phyloP scores from a whole-genome alignment of 2,797 vertebrate genomes.

The Melanogrammus aeglefinus region DNA sequence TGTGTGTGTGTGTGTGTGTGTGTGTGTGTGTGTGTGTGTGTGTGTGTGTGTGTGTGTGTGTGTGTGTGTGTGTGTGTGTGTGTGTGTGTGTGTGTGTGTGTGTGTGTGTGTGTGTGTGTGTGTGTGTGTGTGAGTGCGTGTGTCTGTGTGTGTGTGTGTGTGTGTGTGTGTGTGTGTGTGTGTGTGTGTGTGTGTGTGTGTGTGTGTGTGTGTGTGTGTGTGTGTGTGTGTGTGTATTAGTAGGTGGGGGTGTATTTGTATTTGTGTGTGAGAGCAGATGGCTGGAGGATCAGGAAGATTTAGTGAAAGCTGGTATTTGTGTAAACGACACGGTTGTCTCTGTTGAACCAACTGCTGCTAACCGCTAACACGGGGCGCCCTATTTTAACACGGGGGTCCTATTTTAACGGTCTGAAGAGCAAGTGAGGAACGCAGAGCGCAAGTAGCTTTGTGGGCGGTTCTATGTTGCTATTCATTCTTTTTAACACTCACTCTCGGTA shows the following conservation, averaged over 20 bases:
- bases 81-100: background rate
- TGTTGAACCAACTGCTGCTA: background rate
- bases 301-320: conserved; percentile 5
- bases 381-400: no score
- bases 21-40: conserved; percentile 4
- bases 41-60: background rate
- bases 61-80: conserved; percentile 4
- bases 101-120: conserved; percentile 2
- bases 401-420: no score
- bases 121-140: background rate
- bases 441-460: no score
- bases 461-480: no score
- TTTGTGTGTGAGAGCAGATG: conserved; percentile 4
- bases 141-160: conserved; percentile 3
- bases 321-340: background rate
- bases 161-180: background rate
- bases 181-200: background rate
- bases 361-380: background rate
- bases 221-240: background rate
- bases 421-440: no score
- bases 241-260: background rate
- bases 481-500: no score
- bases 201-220: background rate
- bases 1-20: background rate
- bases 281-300: background rate